Conservation (phyloP, 2,888 invertebrate genomes). For the Lasioglossum calceatum region DNA sequence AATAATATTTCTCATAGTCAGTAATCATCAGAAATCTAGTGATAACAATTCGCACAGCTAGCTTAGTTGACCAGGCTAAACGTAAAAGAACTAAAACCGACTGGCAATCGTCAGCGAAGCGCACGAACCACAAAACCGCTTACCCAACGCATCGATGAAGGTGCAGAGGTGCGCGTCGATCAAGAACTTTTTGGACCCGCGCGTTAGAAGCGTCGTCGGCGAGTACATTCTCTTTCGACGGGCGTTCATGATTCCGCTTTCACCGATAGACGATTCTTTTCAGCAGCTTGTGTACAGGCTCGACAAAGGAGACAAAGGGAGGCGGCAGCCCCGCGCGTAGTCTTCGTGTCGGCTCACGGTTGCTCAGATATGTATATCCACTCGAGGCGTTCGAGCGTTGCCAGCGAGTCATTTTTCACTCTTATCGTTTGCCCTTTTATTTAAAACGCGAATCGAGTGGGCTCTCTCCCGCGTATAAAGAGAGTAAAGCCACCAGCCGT, state of each 20-base stretch:
- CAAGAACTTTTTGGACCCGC: background rate
- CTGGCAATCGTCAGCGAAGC: background rate
- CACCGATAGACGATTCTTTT: slow-evolving; percentile 46
- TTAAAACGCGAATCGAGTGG: slow-evolving; percentile 66
- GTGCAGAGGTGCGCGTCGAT: background rate
- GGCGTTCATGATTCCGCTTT: slow-evolving; percentile 60
- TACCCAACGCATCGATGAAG: background rate
- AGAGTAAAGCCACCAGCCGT: background rate
- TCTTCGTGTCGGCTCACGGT: slow-evolving; percentile 39
- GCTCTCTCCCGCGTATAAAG: slow-evolving; percentile 25
- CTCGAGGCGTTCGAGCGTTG: slow-evolving; percentile 54
- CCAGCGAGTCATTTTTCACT: slow-evolving; percentile 70
- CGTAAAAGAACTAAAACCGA: background rate
- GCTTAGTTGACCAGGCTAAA: background rate
- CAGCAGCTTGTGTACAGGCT: slow-evolving; percentile 17
- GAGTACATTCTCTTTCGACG: slow-evolving; percentile 2
- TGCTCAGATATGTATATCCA: slow-evolving; percentile 57
- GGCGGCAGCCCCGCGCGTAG: slow-evolving; percentile 15
- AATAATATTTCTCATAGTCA: too few relatives aligned
- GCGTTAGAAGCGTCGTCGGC: background rate
- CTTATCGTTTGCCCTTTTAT: slow-evolving; percentile 69
- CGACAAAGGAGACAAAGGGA: slow-evolving; percentile 63
- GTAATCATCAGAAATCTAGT: background rate
- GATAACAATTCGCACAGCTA: background rate
- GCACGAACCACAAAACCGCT: background rate